phyloP scores from a whole-genome alignment of 2,888 invertebrate species.

The Strigamia maritima region DNA sequence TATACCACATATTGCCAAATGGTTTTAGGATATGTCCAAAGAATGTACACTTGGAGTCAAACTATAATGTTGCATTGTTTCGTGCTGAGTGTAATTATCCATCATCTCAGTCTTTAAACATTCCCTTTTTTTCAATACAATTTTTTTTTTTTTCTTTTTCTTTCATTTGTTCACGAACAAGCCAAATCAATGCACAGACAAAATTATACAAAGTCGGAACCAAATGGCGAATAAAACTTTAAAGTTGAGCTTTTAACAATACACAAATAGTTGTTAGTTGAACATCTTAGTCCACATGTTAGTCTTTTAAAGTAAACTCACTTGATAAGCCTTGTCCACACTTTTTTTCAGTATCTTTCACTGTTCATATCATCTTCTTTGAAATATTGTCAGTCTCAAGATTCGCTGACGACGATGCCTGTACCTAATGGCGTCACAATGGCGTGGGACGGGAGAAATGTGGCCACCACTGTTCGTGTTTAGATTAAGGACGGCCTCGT shows the following conservation, averaged over 20 bases:
- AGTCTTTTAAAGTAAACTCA: neutral
- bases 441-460: constrained; percentile 15
- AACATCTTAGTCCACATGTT: neutral
- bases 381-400: neutral
- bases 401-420: neutral
- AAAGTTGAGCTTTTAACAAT: constrained; percentile 10
- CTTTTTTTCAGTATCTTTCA: neutral
- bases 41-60: neutral
- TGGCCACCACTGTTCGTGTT: constrained; percentile 10
- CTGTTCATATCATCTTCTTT: neutral
- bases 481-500: constrained; percentile 10
- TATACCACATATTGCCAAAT: neutral
- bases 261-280: constrained; percentile 15
- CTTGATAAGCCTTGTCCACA: constrained; percentile 10
- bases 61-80: constrained; percentile 15
- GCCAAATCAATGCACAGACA: constrained; percentile 9
- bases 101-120: neutral
- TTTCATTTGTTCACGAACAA: neutral
- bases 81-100: constrained; percentile 10
- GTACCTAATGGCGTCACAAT: constrained; percentile 10
- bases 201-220: constrained; percentile 8
- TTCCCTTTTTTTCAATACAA: neutral
- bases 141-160: neutral
- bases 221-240: neutral
- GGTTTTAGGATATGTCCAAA: neutral